Conservation (phyloP, 1,140 invertebrate genomes). For the Tribolium madens region DNA sequence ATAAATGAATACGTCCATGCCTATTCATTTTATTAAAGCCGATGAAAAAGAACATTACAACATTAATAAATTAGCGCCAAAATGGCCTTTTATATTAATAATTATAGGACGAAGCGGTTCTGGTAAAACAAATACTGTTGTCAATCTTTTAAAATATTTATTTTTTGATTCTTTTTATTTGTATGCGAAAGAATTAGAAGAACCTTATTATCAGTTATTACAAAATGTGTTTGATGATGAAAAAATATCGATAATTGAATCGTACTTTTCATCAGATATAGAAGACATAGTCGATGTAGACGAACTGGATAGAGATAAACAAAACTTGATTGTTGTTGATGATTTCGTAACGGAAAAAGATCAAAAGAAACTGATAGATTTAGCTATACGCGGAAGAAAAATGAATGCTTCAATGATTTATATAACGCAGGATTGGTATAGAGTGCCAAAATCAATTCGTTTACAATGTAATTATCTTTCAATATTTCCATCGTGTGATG, state of each 20-base stretch:
- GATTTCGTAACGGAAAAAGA: conserved; percentile 39
- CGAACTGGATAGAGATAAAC: conserved; percentile 45
- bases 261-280: conserved; percentile 40
- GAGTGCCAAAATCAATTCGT: conserved; percentile 47
- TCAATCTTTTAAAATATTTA: conserved; percentile 46
- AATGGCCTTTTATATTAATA: conserved; percentile 40
- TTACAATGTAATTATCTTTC: conserved; percentile 48
- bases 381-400: conserved; percentile 43
- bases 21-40: conserved; percentile 43
- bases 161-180: conserved; percentile 45
- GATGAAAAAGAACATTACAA: conserved; percentile 43
- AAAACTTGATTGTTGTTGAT: conserved; percentile 44
- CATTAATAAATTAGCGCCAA: conserved; percentile 37
- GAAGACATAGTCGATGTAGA: conserved; percentile 44
- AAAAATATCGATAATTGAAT: conserved; percentile 48
- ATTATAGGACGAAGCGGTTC: conserved; percentile 38
- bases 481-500: conserved; percentile 46
- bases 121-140: conserved; percentile 45
- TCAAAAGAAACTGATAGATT: conserved; percentile 35
- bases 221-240: conserved; percentile 47
- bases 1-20: conserved; percentile 35
- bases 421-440: conserved; percentile 47
- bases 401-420: conserved; percentile 37
- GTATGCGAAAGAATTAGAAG: conserved; percentile 44
- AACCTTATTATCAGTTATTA: conserved; percentile 45